phyloP scores from a whole-genome alignment of 2,113 vertebrate species.

The Eleginops maclovinus region DNA sequence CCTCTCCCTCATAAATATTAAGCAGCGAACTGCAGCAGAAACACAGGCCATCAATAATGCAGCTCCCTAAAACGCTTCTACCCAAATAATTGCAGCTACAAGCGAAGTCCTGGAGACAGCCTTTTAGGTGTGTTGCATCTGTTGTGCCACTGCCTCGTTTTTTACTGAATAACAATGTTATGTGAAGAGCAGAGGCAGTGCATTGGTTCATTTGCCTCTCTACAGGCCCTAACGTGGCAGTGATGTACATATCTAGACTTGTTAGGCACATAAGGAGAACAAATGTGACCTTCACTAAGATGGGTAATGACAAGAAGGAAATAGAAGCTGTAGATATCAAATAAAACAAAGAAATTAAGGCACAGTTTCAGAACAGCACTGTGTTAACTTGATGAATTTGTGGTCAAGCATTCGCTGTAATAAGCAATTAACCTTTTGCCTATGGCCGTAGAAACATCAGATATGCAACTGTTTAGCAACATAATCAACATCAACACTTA shows the following conservation, averaged over 20 bases:
- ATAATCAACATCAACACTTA: conserved; percentile 39
- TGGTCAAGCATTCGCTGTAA: conserved; percentile 47
- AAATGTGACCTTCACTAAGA: background rate
- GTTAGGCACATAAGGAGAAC: conserved; percentile 1
- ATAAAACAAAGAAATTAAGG: background rate
- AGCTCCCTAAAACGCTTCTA: conserved; percentile 57
- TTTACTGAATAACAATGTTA: conserved; percentile 54
- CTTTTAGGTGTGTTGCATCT: conserved; percentile 37
- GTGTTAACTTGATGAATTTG: conserved; percentile 12
- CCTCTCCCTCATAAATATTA: conserved; percentile 63
- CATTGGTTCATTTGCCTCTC: conserved; percentile 7
- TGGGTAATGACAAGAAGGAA: background rate
- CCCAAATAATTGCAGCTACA: conserved; percentile 67
- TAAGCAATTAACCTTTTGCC: conserved; percentile 66
- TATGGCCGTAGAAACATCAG: conserved; percentile 40
- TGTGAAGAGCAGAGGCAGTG: background rate
- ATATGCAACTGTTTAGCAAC: conserved; percentile 35
- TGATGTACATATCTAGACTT: background rate
- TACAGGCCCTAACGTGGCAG: conserved; percentile 11
- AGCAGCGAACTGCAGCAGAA: conserved; percentile 38
- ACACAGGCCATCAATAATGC: conserved; percentile 60
- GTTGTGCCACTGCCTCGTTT: conserved; percentile 32
- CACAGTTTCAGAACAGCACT: background rate
- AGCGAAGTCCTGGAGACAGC: conserved; percentile 45
- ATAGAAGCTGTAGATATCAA: background rate